Base-by-base conservation (phyloP, 2,888 invertebrate species). In the Pemphredon lugubris region DNA sequence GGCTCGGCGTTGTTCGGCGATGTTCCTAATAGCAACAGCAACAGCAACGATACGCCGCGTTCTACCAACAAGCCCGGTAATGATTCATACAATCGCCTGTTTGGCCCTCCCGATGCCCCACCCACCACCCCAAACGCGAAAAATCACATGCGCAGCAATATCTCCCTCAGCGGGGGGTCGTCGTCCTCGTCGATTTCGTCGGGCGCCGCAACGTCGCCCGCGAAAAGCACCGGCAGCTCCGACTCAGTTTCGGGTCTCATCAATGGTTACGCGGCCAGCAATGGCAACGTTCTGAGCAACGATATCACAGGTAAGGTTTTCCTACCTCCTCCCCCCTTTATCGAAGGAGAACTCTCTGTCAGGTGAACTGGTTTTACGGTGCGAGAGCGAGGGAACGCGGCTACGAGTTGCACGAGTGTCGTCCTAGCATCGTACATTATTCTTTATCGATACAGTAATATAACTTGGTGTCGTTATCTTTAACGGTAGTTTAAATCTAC, bases 81-180 rank as follows among this genome's bases (percentile, higher is more conserved):
- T 77, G 93, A 93, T 90, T 92, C 93, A 14, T 92, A 93, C 91
- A 92, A 92, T 83, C 90, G 93, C 68, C 92, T 93, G 78, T 93
- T 93, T 84, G 93, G 93, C 84, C 90, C 89, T 83, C 91, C 91
- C 88, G 90, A 90, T 84, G 91, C 91, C 71, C 91, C 91, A 73
- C 90, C 91, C 54, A 91, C 90, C 48, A 92, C 91, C 83, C 91
- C 91, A 63, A 91, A 92, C 91, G 90, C 92, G 84, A 93, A 92
- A 77, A 92, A 93, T 89, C 92, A 92, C 74, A 92, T 92, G 88
- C 92, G 92, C 89, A 93, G 93, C 90, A 91, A 92, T 91, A 92
- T 92, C 80, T 90, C 92, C 86, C 91, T 93, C 84, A 92, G 92
- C 42, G 91, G 91, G 79, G 87, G 88, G 60, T 81, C 82, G 30